These are phyloP conservation scores for Brachionus plicatilis DNA, from an alignment of 1,140 invertebrate species.

Conservation along the genomic window DNA sequence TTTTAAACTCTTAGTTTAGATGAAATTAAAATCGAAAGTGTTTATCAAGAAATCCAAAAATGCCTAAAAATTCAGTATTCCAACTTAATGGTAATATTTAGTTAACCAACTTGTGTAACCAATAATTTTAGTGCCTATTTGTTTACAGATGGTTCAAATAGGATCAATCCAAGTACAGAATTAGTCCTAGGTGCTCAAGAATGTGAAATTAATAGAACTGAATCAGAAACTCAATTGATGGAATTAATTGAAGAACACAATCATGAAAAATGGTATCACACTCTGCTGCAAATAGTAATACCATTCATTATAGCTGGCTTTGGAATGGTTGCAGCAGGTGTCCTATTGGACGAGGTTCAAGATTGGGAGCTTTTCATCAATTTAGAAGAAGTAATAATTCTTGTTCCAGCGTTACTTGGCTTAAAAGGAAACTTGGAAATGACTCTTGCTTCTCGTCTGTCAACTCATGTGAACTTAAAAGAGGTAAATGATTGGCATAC, in stretches of 20 bases:
- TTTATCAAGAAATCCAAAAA: neutral
- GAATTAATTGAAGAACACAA: neutral
- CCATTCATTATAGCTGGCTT: conserved; percentile 83
- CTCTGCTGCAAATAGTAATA: conserved; percentile 72
- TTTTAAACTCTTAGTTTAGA: neutral
- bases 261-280: conserved; percentile 12
- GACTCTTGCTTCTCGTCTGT: conserved; percentile 86
- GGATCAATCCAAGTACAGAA: neutral
- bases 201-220: neutral
- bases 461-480: conserved; percentile 63
- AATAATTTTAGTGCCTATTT: neutral
- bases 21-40: neutral
- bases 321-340: conserved; percentile 82
- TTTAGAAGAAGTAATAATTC: conserved; percentile 75
- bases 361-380: neutral
- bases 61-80: neutral
- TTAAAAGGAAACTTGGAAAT: conserved; percentile 95
- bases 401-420: conserved; percentile 87
- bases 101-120: too few relatives aligned
- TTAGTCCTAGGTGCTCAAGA: neutral
- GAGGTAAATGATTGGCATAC: conserved; percentile 50
- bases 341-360: conserved; percentile 57
- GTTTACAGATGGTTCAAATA: neutral
- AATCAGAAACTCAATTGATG: neutral
- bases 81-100: neutral